phyloP scores from a whole-genome alignment of 2,113 vertebrate species.

The Manacus vitellinus region DNA sequence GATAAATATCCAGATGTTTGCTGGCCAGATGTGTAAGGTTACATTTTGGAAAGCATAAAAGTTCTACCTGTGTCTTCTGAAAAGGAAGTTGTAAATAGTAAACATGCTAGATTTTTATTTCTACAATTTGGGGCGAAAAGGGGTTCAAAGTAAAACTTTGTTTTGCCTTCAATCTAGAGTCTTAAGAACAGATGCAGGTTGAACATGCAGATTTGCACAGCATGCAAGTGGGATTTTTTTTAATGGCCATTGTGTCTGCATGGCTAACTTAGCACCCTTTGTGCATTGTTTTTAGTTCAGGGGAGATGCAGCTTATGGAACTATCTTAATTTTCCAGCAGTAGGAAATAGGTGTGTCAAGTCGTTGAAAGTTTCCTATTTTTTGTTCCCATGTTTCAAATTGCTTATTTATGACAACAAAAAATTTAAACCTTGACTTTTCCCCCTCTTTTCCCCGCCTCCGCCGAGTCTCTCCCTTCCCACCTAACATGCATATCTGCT shows the following conservation, averaged over 20 bases:
- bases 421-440: conserved; percentile 40
- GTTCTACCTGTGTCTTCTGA: conserved; percentile 74
- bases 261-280: conserved; percentile 8
- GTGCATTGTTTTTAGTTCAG: conserved; percentile 26
- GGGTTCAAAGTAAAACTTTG: not conserved
- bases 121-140: not conserved
- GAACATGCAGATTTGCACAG: not conserved
- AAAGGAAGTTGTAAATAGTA: conserved; percentile 76
- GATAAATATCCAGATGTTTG: conserved; percentile 85
- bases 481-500: conserved; percentile 43
- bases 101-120: conserved; percentile 58
- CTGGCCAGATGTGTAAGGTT: conserved; percentile 81
- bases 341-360: conserved; percentile 28
- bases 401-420: conserved; percentile 16
- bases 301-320: not conserved
- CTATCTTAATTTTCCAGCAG: conserved; percentile 29
- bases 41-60: conserved; percentile 71
- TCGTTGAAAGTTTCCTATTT: conserved; percentile 23
- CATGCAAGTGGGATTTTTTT: not conserved
- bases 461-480: not conserved
- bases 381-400: conserved; percentile 30
- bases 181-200: not conserved
- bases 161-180: not conserved
- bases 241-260: not conserved
- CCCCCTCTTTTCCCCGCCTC: not conserved